A percentile compares a stretch with the other conserved stretches of the same genome.
phyloP scores from a whole-genome alignment of 1,140 invertebrate species.

The Drosophila parvula region DNA sequence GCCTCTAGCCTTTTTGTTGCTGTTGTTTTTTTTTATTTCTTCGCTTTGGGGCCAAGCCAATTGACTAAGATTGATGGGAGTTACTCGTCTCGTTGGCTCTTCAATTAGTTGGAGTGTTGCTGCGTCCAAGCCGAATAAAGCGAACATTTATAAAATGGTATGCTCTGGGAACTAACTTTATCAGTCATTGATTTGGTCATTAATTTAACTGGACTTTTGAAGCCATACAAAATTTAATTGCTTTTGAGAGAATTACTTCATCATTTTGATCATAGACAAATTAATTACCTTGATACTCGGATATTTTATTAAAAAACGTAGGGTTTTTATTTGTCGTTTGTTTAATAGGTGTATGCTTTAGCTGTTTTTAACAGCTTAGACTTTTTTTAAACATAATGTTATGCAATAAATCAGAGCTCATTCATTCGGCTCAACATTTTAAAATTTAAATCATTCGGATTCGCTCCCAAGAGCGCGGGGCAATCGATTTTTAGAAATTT shows the following conservation, averaged over 20 bases:
- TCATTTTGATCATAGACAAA: conserved; percentile 11
- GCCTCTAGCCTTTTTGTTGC: background rate
- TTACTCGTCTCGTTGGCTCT: conserved; percentile 28
- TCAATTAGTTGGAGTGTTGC: conserved; percentile 40
- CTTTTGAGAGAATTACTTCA: conserved; percentile 11
- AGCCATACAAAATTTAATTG: conserved; percentile 13
- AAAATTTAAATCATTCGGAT: too few species aligned
- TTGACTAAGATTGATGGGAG: conserved; percentile 73
- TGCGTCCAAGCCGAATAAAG: conserved; percentile 5
- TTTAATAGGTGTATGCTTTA: background rate
- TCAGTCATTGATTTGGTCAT: conserved; percentile 31
- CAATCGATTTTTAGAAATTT: too few species aligned
- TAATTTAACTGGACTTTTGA: conserved; percentile 26
- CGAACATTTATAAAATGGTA: conserved; percentile 40
- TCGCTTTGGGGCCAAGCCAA: conserved; percentile 30
- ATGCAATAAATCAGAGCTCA: background rate
- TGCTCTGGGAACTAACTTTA: conserved; percentile 25
- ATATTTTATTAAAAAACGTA: background rate
- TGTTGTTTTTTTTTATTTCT: conserved; percentile 24
- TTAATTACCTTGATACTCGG: conserved; percentile 1
- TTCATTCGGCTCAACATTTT: background rate
- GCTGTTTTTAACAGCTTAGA: background rate
- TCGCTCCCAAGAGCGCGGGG: too few species aligned
- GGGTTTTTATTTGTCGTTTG: background rate
- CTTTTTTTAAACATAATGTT: background rate